Evolutionary conservation across 2,888 invertebrate species (phyloP).

Genomic region (Rotaria magnacalcarata): DNA sequence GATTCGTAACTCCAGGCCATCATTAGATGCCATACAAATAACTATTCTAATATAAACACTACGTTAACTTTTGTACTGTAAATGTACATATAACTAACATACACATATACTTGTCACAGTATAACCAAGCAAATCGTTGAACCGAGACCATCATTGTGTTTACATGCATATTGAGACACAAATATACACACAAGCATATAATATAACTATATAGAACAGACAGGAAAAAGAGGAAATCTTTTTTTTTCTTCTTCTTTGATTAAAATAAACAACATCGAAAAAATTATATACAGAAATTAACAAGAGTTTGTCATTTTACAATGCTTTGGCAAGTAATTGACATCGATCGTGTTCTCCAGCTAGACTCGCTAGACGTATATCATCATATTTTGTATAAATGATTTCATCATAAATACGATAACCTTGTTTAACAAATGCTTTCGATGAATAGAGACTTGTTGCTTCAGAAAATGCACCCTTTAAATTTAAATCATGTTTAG

Average conservation of each 20-base stretch:
- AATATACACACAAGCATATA: background rate
- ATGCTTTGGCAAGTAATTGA: background rate
- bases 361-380: constrained; percentile 14
- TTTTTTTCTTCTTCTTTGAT: background rate
- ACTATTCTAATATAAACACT: background rate
- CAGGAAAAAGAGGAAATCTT: background rate
- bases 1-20: background rate
- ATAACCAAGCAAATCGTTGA: background rate
- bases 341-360: constrained; percentile 22
- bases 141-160: background rate
- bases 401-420: constrained; percentile 30
- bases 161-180: background rate
- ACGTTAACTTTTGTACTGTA: background rate
- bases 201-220: background rate
- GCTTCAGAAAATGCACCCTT: constrained; percentile 7
- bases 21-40: background rate
- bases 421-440: constrained; percentile 28
- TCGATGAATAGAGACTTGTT: constrained; percentile 31
- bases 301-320: background rate
- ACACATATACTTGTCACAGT: background rate
- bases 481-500: background rate
- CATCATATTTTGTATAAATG: constrained; percentile 35
- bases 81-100: background rate
- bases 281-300: no score
- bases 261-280: background rate